Evolutionary conservation across 2,797 vertebrate species (phyloP).

Genomic region (Tokudaia muenninki): DNA sequence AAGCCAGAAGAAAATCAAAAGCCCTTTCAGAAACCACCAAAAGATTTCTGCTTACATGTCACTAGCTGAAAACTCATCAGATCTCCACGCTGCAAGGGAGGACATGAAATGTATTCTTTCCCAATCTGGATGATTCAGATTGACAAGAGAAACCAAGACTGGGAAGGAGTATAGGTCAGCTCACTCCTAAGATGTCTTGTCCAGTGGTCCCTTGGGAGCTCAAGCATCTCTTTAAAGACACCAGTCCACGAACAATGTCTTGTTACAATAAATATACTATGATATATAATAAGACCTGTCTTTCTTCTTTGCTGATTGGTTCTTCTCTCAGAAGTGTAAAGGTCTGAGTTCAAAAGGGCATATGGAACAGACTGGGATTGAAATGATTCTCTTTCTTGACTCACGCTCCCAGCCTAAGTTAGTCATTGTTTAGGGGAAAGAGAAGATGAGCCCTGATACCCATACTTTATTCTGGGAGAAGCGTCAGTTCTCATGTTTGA

Average conservation of each 20-base stretch:
- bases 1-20: conserved; percentile 48
- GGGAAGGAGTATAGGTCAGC: background rate
- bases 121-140: background rate
- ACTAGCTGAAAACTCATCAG: background rate
- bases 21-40: background rate
- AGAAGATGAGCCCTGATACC: conserved; percentile 1
- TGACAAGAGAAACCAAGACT: background rate
- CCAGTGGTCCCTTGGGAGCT: background rate
- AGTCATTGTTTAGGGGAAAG: conserved; percentile 22
- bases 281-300: background rate
- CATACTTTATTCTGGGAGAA: conserved; percentile 17
- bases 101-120: background rate
- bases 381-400: background rate
- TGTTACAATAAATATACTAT: background rate
- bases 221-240: background rate
- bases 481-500: background rate
- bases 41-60: background rate
- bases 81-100: background rate
- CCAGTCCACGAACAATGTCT: background rate
- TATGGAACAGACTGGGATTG: background rate
- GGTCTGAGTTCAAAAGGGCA: background rate
- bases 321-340: background rate
- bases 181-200: background rate
- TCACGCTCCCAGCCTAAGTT: background rate
- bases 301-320: conserved; percentile 6